Evolutionary conservation across 1,140 invertebrate species (phyloP), one percentile per base, ranked within the genome.

Genomic region (Tachypleus tridentatus): DNA sequence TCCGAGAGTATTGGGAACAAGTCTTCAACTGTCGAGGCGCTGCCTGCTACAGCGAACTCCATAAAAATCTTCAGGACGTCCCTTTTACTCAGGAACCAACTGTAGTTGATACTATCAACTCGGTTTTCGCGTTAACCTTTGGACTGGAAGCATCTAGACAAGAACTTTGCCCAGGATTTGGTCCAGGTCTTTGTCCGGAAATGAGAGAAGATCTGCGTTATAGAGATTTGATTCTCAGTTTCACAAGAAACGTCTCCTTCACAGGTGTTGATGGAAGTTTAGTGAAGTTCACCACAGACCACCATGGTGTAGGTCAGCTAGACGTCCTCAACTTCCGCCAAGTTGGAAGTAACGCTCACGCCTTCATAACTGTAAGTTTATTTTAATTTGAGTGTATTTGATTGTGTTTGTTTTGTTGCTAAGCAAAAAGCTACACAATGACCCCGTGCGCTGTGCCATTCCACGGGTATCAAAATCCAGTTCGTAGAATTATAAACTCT

Each of bases 61-160:
- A 48, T 29, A 60, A 62, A 2, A 62, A 49, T 10, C 50, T 60
- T 7, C 10, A 60, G 5, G 62, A 70, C 5, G 58, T 68, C 5
- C 49, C 64, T 29, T 57, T 69, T 0, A 58, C 66, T 59, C 72
- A 75, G 60, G 75, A 77, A 53, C 70, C 72, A 3, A 69, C 68
- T 5, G 72, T 75, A 5, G 66, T 78, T 47, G 73, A 74, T n/a
- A 78, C 76, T 10, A 76, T 78, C 4, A 76, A 76, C 64, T 74
- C 76, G 11, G 74, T 79, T 4, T 70, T 72, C 47, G 63, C 76
- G 1, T 59, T 77, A 9, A 73, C 73, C 5, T 67, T 74, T 52
- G 73, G 68, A 65, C 66, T 71, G 59, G 75, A 69, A 65, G 69
- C 64, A 54, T 68, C 67, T 70, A 73, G 57, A 67, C 51, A 65